phyloP scores from a whole-genome alignment of 2,797 vertebrate species.

The Syngnathus rostellatus region DNA sequence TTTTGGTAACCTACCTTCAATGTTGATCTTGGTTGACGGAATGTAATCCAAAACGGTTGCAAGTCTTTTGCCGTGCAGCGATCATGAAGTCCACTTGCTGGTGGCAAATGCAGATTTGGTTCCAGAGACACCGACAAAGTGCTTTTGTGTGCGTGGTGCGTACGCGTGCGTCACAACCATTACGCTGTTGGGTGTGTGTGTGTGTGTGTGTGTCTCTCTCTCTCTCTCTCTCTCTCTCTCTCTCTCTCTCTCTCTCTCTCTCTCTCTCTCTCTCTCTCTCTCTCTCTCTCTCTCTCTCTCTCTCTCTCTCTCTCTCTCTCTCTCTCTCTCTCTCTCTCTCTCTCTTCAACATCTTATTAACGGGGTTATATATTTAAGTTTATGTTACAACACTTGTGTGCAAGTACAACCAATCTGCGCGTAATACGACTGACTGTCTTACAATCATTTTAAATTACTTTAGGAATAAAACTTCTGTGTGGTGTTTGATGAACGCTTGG shows the following conservation, averaged over 20 bases:
- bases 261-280: not conserved
- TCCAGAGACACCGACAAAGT: slow-evolving; percentile 72
- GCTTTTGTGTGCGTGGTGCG: slow-evolving; percentile 87
- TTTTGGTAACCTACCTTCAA: slow-evolving; percentile 9
- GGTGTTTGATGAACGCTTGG: too few species aligned
- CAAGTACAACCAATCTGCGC: too few species aligned
- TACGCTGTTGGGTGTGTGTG: slow-evolving; percentile 45
- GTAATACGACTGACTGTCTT: too few species aligned
- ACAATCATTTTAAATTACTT: not conserved
- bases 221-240: not conserved
- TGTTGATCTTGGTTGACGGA: not conserved
- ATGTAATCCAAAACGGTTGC: slow-evolving; percentile 17
- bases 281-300: not conserved
- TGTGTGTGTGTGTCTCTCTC: too few species aligned
- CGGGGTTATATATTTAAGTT: too few species aligned
- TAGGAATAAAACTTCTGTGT: too few species aligned
- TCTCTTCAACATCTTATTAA: too few species aligned
- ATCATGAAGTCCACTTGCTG: not conserved
- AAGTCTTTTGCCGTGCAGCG: slow-evolving; percentile 1
- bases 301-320: not conserved
- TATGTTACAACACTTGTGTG: too few species aligned
- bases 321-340: not conserved
- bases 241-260: too few species aligned
- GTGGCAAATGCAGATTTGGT: slow-evolving; percentile 21
- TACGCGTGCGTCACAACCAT: slow-evolving; percentile 66